These are phyloP conservation scores for Melanogrammus aeglefinus DNA, from an alignment of 2,797 vertebrate genomes.

Conservation along the genomic window DNA sequence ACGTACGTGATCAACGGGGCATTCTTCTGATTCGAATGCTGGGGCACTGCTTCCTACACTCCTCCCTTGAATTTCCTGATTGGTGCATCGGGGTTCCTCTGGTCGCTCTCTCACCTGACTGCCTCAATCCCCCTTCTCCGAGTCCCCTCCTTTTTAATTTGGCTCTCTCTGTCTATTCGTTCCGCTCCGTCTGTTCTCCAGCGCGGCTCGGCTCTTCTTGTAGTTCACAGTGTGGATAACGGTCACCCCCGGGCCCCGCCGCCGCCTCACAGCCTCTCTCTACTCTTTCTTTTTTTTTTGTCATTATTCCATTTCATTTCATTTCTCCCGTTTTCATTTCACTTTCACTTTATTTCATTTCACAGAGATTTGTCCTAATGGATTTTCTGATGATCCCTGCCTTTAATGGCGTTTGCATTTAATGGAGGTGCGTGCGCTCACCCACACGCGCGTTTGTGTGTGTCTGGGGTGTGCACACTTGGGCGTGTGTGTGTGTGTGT, in stretches of 20 bases:
- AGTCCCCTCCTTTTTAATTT: conserved; percentile 1
- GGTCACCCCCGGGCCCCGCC: conserved; percentile 42
- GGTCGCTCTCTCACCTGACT: background rate
- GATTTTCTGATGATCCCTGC: conserved; percentile 61
- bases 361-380: conserved; percentile 70
- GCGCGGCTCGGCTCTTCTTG: conserved; percentile 48
- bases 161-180: conserved; percentile 28
- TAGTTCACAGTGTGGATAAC: conserved; percentile 52
- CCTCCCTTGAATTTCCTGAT: background rate
- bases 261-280: conserved; percentile 35
- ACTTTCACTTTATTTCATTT: conserved; percentile 70
- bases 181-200: conserved; percentile 39
- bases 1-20: background rate
- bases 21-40: too few species aligned
- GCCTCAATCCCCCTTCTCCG: background rate
- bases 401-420: conserved; percentile 59
- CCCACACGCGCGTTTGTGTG: conserved; percentile 2
- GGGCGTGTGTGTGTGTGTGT: conserved; percentile 14
- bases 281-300: conserved; percentile 13
- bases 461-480: background rate
- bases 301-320: conserved; percentile 62
- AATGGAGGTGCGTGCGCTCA: conserved; percentile 42
- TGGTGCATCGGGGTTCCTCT: background rate
- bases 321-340: conserved; percentile 54
- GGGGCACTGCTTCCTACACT: background rate